Percentiles rank a stretch among this genome's conserved stretches.
Evolutionary conservation across 2,888 invertebrate species (phyloP).

Genomic region (Chrysotoxum bicinctum): DNA sequence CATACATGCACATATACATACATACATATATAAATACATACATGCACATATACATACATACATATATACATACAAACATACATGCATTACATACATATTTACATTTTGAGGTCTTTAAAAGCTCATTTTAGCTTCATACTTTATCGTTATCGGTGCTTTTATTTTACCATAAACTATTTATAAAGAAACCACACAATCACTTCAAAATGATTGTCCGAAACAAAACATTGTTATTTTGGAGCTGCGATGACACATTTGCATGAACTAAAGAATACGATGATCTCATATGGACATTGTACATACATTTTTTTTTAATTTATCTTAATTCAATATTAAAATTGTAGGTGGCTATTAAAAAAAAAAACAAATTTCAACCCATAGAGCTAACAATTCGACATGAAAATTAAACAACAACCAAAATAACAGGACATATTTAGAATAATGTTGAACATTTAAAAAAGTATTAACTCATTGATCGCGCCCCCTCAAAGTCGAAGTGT

Average conservation of each 20-base stretch:
- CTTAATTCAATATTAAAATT: too few relatives aligned
- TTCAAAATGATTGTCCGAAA: too few relatives aligned
- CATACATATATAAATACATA: too few relatives aligned
- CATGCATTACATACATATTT: too few relatives aligned
- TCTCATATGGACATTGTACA: background rate
- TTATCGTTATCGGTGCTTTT: too few relatives aligned
- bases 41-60: too few relatives aligned
- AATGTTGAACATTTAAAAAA: background rate
- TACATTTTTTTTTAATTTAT: background rate
- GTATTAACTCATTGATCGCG: background rate
- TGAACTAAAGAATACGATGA: background rate
- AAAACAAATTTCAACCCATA: background rate
- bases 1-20: too few relatives aligned
- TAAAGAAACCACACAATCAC: background rate
- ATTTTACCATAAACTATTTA: background rate
- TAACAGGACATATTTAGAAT: background rate
- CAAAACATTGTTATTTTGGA: background rate
- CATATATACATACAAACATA: too few relatives aligned
- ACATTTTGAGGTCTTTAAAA: too few relatives aligned
- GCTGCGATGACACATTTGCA: background rate
- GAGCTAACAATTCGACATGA: background rate
- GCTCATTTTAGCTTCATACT: too few relatives aligned
- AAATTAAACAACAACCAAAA: background rate
- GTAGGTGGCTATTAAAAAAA: background rate
- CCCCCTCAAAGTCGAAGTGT: background rate